Conservation (phyloP, 2,797 vertebrate species). For the Clarias platycephalus region DNA sequence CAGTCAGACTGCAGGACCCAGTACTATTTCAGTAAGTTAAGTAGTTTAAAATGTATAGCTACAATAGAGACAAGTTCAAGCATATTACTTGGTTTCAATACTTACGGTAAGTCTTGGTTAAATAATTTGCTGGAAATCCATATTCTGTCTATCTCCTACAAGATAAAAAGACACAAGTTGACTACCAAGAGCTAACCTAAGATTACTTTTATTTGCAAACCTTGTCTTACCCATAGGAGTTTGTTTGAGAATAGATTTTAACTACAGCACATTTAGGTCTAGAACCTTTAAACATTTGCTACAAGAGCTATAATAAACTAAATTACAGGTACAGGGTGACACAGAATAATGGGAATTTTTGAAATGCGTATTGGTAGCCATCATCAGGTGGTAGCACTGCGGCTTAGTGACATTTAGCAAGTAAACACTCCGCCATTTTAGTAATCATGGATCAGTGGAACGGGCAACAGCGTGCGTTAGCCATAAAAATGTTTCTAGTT, state of each 20-base stretch:
- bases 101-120: conserved; percentile 91
- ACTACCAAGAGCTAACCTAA: not conserved
- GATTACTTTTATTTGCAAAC: not conserved
- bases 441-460: too few species aligned
- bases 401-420: too few species aligned
- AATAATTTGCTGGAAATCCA: conserved; percentile 95
- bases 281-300: not conserved
- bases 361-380: too few species aligned
- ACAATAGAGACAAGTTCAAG: too few species aligned
- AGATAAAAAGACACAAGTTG: conserved; percentile 50
- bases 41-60: not conserved
- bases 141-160: conserved; percentile 92
- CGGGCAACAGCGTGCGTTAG: too few species aligned
- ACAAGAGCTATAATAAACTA: not conserved
- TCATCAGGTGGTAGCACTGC: too few species aligned
- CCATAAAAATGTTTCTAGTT: too few species aligned
- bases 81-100: conserved; percentile 51
- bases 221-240: not conserved
- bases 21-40: not conserved
- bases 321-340: not conserved
- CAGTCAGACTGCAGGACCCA: not conserved
- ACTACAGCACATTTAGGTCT: not conserved
- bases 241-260: too few species aligned
- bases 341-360: too few species aligned
- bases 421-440: too few species aligned